Conservation (phyloP, 2,797 vertebrate species). For the Arctocebus calabarensis region DNA sequence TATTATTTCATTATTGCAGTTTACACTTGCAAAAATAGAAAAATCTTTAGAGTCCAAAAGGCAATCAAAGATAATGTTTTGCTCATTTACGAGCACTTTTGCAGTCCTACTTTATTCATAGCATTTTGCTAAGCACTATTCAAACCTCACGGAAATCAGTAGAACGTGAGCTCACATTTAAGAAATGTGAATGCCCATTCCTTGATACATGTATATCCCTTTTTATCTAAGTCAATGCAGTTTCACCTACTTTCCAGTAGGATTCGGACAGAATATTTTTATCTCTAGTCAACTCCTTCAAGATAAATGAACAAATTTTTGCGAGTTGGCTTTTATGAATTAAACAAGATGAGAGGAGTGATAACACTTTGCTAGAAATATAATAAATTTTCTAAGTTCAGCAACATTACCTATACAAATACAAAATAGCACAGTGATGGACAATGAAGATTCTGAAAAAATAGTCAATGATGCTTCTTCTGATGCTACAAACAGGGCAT, state of each 20-base stretch:
- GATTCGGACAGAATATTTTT: background rate
- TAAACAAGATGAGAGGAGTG: background rate
- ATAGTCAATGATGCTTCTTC: background rate
- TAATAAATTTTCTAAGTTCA: background rate
- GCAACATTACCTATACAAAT: background rate
- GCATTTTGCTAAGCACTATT: background rate
- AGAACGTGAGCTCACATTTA: background rate
- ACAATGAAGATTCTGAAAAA: background rate
- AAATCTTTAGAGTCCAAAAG: conserved; percentile 11
- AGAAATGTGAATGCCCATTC: background rate
- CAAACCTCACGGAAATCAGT: background rate
- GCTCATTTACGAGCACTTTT: background rate
- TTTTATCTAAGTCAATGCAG: background rate
- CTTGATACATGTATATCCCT: background rate
- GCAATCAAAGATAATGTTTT: background rate
- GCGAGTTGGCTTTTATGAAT: background rate
- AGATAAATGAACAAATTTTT: background rate
- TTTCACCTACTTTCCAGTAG: background rate
- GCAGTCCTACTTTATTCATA: background rate
- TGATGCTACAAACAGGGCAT: background rate
- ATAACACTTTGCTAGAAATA: background rate
- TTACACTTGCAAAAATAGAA: conserved; percentile 32
- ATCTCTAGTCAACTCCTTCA: background rate
- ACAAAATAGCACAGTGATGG: background rate
- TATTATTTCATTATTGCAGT: background rate